Conservation (phyloP, 2,888 invertebrate genomes). For the Capitulum mitella region DNA sequence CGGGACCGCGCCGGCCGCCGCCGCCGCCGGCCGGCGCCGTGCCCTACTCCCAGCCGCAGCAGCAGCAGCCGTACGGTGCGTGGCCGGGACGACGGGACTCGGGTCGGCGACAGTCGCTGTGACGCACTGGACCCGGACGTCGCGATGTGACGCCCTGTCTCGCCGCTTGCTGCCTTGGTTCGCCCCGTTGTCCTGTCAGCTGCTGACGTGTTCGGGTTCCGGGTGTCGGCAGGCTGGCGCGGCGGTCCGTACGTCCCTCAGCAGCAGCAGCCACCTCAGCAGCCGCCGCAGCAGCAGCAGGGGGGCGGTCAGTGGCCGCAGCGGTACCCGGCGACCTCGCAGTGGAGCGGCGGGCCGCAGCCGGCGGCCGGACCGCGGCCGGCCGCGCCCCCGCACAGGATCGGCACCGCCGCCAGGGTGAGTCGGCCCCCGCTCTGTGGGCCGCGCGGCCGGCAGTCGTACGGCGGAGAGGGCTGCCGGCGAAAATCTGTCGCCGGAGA, state of each 20-base stretch:
- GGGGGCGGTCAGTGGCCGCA: not conserved
- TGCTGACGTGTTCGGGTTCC: not conserved
- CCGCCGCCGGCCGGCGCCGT: not conserved
- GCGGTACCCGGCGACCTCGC: conserved; percentile 4
- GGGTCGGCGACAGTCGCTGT: no score
- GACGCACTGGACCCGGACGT: no score
- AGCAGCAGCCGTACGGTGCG: not conserved
- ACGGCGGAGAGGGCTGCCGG: no score
- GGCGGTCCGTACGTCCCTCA: not conserved
- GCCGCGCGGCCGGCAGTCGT: no score
- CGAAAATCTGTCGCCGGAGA: no score
- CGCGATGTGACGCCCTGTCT: no score
- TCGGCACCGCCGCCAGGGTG: not conserved
- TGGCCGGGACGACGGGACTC: no score
- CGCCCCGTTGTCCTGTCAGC: no score
- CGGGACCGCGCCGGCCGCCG: not conserved
- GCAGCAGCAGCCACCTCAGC: not conserved
- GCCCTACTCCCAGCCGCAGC: not conserved
- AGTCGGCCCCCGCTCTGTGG: no score
- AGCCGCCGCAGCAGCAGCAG: not conserved
- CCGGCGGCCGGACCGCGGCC: not conserved
- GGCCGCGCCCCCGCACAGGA: not conserved
- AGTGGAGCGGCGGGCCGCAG: not conserved
- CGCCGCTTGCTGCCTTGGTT: no score
- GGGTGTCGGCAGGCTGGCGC: not conserved